Base-by-base conservation (phyloP, 92 coral and sea anemone genomes). In the Blastomussa wellsi region DNA sequence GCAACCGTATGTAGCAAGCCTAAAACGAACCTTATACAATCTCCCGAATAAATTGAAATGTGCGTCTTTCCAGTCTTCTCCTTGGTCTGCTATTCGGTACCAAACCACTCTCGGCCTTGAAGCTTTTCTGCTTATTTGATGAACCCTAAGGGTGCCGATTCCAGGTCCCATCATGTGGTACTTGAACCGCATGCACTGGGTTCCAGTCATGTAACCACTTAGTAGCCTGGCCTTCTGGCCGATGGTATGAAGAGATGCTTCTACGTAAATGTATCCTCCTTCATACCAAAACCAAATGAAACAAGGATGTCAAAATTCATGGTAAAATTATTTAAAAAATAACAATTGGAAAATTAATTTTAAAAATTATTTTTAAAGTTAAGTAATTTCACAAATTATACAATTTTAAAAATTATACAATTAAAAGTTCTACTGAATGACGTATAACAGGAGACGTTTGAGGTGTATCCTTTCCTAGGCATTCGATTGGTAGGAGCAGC, bases 151-250 rank as follows among this genome's bases (percentile, higher is more conserved):
- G 41, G 83, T 53, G 7, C 98, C 99, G 24, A 92, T 86, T 19
- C 95, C 92, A 22, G 60, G 73, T 16, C 96, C 98, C 83, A 47
- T 77, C 99, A 96, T 96, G 79, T 96, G 99, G 78, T 91, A 96
- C 89, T 92, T 89, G 72, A 96, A 93, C 31, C 74, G 52, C 86
- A 96, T 82, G 88, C 99, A 96, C 79, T 88, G 92, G 31, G 85
- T 73, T 42, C 97, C 98, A 39, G 84, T 67, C 92, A 93, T 84
- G 89, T 85, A 86, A 16, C 89, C 93, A 49, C 98, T 96, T 10
- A 65, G 59, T 55, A 94, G 79, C 72, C 92, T 90, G 24, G 98
- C 92, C 36, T 78, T 90, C 28, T 94, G 80, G 26, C 93, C 88
- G 31, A 57, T n/a, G 13, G 77, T 86, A 0, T 88, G 84, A 31